Evolutionary conservation across 2,888 invertebrate genomes (phyloP).

Genomic region (Brassicogethes aeneus): DNA sequence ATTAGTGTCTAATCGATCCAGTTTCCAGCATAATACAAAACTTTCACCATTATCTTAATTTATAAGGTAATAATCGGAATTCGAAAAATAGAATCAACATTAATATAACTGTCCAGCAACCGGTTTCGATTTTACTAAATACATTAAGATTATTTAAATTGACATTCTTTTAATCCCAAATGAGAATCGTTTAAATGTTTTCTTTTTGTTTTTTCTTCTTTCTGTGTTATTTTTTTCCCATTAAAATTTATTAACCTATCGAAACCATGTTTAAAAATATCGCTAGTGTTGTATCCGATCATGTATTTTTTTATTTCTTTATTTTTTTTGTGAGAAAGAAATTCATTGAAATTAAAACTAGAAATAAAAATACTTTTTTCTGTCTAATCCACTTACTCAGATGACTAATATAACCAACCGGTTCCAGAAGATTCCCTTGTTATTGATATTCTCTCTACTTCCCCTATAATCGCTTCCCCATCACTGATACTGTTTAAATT

Average conservation of each 20-base stretch:
- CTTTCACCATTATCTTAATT: constrained; percentile 36
- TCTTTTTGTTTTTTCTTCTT: constrained; percentile 12
- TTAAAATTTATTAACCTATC: not conserved
- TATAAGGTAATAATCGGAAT: constrained; percentile 31
- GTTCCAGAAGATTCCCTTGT: too few relatives aligned
- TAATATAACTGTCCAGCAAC: constrained; percentile 29
- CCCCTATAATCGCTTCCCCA: too few relatives aligned
- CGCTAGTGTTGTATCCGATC: too few relatives aligned
- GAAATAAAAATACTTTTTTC: too few relatives aligned
- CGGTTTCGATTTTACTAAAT: constrained; percentile 33
- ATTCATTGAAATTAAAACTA: too few relatives aligned
- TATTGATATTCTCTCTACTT: too few relatives aligned
- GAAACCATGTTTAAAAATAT: not conserved
- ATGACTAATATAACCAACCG: too few relatives aligned
- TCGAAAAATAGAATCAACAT: constrained; percentile 29
- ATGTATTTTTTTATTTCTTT: too few relatives aligned
- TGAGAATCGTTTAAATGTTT: constrained; percentile 22
- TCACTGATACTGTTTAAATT: too few relatives aligned
- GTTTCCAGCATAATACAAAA: constrained; percentile 21
- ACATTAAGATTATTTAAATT: constrained; percentile 37
- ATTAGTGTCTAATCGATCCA: constrained; percentile 10
- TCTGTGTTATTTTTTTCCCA: constrained; percentile 4
- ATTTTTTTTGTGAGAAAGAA: too few relatives aligned
- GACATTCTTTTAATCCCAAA: constrained; percentile 37
- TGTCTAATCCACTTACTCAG: too few relatives aligned